These are phyloP conservation scores for Notamacropus eugenii DNA, from an alignment of 2,797 vertebrate genomes.

Conservation along the genomic window DNA sequence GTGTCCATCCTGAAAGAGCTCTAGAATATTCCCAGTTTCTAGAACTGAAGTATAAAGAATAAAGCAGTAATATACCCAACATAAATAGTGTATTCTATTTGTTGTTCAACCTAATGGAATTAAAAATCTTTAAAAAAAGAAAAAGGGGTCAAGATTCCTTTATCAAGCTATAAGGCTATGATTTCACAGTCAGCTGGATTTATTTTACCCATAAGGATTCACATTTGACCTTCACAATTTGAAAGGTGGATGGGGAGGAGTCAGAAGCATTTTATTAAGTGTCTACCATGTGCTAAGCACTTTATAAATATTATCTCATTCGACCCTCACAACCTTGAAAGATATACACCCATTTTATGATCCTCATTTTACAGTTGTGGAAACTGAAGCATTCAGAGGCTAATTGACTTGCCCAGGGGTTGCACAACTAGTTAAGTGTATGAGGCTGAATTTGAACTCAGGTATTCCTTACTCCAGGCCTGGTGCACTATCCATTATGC, in stretches of 20 bases:
- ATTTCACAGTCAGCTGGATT: background rate
- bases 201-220: background rate
- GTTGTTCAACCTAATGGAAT: background rate
- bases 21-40: background rate
- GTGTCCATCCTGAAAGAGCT: slow-evolving; percentile 27
- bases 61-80: background rate
- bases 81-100: background rate
- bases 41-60: background rate
- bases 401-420: background rate
- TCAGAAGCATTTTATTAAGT: background rate
- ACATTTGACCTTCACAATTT: background rate
- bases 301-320: background rate
- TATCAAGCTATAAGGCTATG: background rate
- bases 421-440: background rate
- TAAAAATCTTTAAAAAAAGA: background rate
- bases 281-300: background rate
- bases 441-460: background rate
- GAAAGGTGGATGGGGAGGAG: background rate
- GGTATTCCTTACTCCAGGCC: background rate
- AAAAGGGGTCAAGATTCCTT: background rate
- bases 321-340: background rate
- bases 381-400: background rate
- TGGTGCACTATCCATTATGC: background rate
- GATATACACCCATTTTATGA: background rate
- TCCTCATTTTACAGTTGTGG: background rate